Evolutionary conservation across 2,113 vertebrate species (phyloP), one percentile per base, ranked within the genome.

Genomic region (Pelvicachromis taeniatus): DNA sequence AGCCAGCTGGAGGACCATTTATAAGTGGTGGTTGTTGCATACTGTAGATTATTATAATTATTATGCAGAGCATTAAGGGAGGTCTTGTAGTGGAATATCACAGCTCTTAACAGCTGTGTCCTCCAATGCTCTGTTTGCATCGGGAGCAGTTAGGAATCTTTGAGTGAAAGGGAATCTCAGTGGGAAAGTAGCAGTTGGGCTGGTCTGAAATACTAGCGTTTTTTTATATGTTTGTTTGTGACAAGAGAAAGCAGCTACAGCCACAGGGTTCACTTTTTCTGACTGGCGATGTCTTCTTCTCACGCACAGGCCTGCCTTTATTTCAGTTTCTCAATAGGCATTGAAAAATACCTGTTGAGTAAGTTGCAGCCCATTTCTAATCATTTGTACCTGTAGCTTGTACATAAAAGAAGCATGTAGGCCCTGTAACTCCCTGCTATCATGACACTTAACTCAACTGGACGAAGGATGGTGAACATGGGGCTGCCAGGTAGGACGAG

Each of bases 61-160:
- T 90, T 83, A 85, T 26, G 17, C 7, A 9, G 56, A 16, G 54
- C 38, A 91, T 90, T 89, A 88, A 78, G 84, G 50, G 52, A 75
- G 70, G 45, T 84, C 70, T 77, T 81, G 79, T 53, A 38, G 56
- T 40, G 55, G 42, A 85, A 70, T 54, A 75, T 80, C 70, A 26
- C 81, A 11, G 85, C 6, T 61, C 78, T 83, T 38, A 94, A 78
- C 90, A 94, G 88, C 94, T 95, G 93, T 12, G 91, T 83, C 78
- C 59, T 84, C 16, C 1, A 13, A 61, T 33, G 75, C 5, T 65
- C 54, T 5, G 61, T 63, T 73, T 48, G 77, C 23, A 55, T 78
- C 33, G 2, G 40, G 81, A 31, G 54, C 52, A 81, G 81, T 87
- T 75, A 50, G 52, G 38, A 78, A 23, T 19, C 73, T 77, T 16